Evolutionary conservation across 2,797 vertebrate species (phyloP).

Genomic region (Mormyrops attenuatus): DNA sequence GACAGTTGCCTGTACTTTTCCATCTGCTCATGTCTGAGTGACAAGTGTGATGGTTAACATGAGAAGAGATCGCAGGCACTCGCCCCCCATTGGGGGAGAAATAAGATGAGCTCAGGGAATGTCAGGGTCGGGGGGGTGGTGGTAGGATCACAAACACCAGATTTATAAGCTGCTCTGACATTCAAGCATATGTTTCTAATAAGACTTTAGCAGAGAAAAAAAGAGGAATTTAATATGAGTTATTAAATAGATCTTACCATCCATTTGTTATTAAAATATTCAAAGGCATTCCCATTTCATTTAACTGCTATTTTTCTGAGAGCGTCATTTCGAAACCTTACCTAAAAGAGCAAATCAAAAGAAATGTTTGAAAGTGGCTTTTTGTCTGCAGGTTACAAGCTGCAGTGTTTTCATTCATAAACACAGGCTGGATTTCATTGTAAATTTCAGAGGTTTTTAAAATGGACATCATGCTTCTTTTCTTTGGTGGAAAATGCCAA

Average conservation of each 20-base stretch:
- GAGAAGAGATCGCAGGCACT: neutral
- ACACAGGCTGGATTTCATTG: neutral
- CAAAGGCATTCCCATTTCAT: constrained; percentile 26
- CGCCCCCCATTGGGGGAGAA: neutral
- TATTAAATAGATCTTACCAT: constrained; percentile 39
- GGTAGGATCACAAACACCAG: constrained; percentile 45
- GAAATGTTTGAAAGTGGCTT: neutral
- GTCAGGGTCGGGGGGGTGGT: neutral
- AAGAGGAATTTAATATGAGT: constrained; percentile 43
- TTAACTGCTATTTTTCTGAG: neutral
- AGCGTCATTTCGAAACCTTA: neutral
- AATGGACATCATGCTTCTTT: neutral
- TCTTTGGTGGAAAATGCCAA: neutral
- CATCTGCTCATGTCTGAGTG: neutral
- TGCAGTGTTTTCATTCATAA: neutral
- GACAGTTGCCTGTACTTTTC: neutral
- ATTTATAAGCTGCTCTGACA: constrained; percentile 48
- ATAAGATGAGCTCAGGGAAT: neutral
- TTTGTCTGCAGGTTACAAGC: neutral
- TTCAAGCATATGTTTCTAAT: constrained; percentile 57
- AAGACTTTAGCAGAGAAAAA: constrained; percentile 46
- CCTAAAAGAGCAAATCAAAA: neutral
- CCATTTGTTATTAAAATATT: constrained; percentile 49
- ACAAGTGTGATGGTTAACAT: neutral
- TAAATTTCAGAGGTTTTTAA: neutral